A percentile compares a stretch with the other conserved stretches of the same genome.
Evolutionary conservation across 2,888 invertebrate genomes (phyloP).

Genomic region (Amphipoea lucens): DNA sequence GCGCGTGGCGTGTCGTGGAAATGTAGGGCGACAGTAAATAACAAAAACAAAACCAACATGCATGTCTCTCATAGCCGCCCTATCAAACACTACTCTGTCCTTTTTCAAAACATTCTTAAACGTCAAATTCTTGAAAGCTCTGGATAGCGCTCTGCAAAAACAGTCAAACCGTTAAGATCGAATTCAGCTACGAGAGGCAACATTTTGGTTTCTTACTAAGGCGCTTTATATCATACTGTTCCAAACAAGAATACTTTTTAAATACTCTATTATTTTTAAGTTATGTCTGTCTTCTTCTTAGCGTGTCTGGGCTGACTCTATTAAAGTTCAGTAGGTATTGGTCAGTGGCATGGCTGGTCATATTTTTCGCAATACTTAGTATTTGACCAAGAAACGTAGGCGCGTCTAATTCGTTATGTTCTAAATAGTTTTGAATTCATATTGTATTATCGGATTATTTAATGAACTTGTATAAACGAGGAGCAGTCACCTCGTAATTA

Average conservation of each 20-base stretch:
- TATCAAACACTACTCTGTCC: constrained; percentile 35
- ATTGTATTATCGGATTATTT: constrained; percentile 27
- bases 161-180: background rate
- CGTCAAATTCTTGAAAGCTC: constrained; percentile 41
- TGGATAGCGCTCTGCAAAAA: constrained; percentile 7
- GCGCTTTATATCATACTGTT: background rate
- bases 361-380: background rate
- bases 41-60: constrained; percentile 70
- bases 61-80: constrained; percentile 40
- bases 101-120: constrained; percentile 39
- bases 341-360: background rate
- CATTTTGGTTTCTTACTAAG: background rate
- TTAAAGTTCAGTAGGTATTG: background rate
- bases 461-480: constrained; percentile 31
- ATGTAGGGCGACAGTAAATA: constrained; percentile 81
- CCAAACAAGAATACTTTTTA: background rate
- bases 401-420: background rate
- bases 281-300: background rate
- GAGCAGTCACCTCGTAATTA: constrained; percentile 35
- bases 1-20: constrained; percentile 70
- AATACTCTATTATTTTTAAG: background rate
- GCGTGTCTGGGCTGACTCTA: background rate
- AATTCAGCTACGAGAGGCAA: background rate
- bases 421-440: constrained; percentile 15
- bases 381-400: background rate